Evolutionary conservation across 2,113 vertebrate species (phyloP), one percentile per base, ranked within the genome.

Genomic region (Gambusia affinis): DNA sequence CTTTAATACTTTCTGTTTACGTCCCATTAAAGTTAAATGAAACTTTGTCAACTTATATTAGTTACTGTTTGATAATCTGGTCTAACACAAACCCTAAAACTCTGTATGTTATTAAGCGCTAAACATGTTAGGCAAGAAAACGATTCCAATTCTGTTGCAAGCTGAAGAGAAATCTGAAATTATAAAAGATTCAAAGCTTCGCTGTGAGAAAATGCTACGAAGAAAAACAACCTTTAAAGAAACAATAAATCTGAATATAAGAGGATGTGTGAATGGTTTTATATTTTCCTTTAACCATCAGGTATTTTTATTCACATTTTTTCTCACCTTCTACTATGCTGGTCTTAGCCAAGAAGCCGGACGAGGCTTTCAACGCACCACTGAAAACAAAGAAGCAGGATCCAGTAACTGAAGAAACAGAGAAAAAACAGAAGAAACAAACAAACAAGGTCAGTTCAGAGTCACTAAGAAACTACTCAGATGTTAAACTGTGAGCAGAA

Each of bases 301-400:
- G 19, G 51, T 57, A 10, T 24, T 10, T 57, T 57, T 3, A 8
- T 27, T 70, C 37, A 33, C 70, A 44, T 27, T 63, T 78, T 24
- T 63, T 78, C 82, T 94, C 95, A 99, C 98, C 98, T 98, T 99
- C 98, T 27, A 99, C 98, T 30, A 99, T 99, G 93, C 98, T 99
- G 88, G 97, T 98, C 91, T 99, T 99, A 87, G 98, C 98, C 80
- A 98, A 94, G 91, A 94, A 99, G 75, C 98, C 98, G 2, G 97
- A 98, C 65, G 98, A 98, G 64, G 97, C 92, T 90, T 99, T 99
- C 91, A 99, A 92, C 88, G 98, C 97, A 7, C 98, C 98, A 47
- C 97, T 99, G 94, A 99, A 99, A 87, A 99, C 98, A 88, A 99
- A 98, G 93, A 99, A 99, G 89, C 97, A 98, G 90, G 98, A 96